Percentiles rank a stretch among this genome's conserved stretches.
Evolutionary conservation across 1,140 invertebrate genomes (phyloP).

Genomic region (Gonatopus flavifemur): DNA sequence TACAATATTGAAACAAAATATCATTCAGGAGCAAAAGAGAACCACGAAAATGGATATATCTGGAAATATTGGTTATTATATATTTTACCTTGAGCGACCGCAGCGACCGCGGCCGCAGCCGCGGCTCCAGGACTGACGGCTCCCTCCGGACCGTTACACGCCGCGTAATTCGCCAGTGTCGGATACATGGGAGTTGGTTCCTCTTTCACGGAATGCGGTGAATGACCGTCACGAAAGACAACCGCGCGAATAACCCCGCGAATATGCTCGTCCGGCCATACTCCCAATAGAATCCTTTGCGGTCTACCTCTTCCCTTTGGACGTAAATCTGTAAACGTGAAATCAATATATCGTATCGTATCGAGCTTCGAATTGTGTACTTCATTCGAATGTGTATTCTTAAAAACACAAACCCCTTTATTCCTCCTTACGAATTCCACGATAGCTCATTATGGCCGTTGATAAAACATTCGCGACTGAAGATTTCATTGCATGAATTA

Average conservation of each 20-base stretch:
- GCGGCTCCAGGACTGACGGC: slow-evolving; percentile 67
- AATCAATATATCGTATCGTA: no score
- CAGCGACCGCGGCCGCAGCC: slow-evolving; percentile 71
- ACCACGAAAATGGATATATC: no score
- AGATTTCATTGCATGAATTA: no score
- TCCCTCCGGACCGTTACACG: slow-evolving; percentile 63
- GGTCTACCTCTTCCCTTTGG: slow-evolving; percentile 87
- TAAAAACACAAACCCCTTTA: no score
- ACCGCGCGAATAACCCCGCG: slow-evolving; percentile 87
- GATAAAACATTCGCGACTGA: no score
- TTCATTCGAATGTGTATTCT: no score
- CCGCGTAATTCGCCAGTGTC: slow-evolving; percentile 59
- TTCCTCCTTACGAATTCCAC: no score
- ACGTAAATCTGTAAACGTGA: slow-evolving; percentile 68
- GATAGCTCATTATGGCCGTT: no score
- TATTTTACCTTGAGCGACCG: slow-evolving; percentile 65
- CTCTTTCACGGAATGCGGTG: slow-evolving; percentile 73
- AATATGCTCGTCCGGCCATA: slow-evolving; percentile 91
- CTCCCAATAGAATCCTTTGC: slow-evolving; percentile 83
- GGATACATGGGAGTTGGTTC: slow-evolving; percentile 63
- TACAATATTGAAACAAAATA: no score
- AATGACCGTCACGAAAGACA: slow-evolving; percentile 80
- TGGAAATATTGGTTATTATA: not conserved
- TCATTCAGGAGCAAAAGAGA: no score
- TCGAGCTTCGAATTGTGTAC: no score